Evolutionary conservation across 2,797 vertebrate genomes (phyloP).

Genomic region (Liparis tanakae): DNA sequence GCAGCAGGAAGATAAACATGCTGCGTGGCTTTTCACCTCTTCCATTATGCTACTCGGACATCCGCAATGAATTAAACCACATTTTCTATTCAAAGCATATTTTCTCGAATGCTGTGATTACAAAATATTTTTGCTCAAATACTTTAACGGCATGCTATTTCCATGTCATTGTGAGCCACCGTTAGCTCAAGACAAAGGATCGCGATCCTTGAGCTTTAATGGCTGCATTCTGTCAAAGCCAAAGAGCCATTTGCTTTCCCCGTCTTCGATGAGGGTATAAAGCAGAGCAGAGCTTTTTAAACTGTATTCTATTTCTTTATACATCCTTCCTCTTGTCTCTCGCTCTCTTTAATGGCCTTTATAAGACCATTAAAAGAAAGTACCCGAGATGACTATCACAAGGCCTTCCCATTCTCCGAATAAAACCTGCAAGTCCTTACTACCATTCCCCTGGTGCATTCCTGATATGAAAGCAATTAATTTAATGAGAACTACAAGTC

Average conservation of each 20-base stretch:
- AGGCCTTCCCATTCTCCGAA: conserved; percentile 51
- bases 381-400: conserved; percentile 54
- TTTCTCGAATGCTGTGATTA: conserved; percentile 54
- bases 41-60: conserved; percentile 24
- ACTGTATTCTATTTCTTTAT: conserved; percentile 54
- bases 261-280: conserved; percentile 45
- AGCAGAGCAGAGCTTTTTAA: conserved; percentile 40
- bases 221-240: conserved; percentile 43
- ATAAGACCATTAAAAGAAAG: conserved; percentile 54
- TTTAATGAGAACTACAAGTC: conserved; percentile 72
- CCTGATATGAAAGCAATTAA: conserved; percentile 76
- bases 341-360: conserved; percentile 58
- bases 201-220: conserved; percentile 50
- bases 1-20: conserved; percentile 33
- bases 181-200: conserved; percentile 61
- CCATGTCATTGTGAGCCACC: conserved; percentile 44
- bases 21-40: conserved; percentile 23
- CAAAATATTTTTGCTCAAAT: conserved; percentile 41
- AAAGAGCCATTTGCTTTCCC: conserved; percentile 43
- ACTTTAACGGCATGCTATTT: conserved; percentile 44
- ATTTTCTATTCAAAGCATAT: conserved; percentile 38
- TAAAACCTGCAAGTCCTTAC: conserved; percentile 58
- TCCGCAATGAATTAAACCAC: conserved; percentile 28
- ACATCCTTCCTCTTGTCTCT: conserved; percentile 39
- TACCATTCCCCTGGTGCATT: conserved; percentile 58